Evolutionary conservation across 2,113 vertebrate genomes (phyloP).

Genomic region (Talpa occidentalis): DNA sequence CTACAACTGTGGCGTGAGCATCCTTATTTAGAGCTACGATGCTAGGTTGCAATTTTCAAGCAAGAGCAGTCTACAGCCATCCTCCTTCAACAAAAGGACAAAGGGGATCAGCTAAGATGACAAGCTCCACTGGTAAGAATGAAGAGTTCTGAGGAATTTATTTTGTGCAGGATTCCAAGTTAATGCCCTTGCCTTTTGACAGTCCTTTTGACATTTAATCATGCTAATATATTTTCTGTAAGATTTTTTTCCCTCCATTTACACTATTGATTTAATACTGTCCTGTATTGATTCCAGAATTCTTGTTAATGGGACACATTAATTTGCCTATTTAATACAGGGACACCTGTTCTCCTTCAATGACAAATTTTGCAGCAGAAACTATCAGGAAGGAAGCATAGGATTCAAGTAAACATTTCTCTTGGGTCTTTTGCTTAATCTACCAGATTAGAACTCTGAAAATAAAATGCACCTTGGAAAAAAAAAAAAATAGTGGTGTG

Average conservation of each 20-base stretch:
- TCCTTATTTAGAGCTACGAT: slow-evolving; percentile 71
- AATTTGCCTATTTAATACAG: slow-evolving; percentile 68
- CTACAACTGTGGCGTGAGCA: slow-evolving; percentile 57
- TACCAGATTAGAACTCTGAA: slow-evolving; percentile 76
- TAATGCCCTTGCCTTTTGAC: slow-evolving; percentile 69
- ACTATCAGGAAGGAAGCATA: slow-evolving; percentile 63
- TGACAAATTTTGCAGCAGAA: slow-evolving; percentile 62
- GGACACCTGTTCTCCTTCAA: slow-evolving; percentile 57
- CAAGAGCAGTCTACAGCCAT: slow-evolving; percentile 45
- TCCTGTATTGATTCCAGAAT: slow-evolving; percentile 69
- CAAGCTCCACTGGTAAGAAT: slow-evolving; percentile 30
- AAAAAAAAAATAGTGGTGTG: slow-evolving; percentile 49
- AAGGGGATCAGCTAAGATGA: slow-evolving; percentile 56
- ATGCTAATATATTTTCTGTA: slow-evolving; percentile 51
- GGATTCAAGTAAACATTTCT: slow-evolving; percentile 71
- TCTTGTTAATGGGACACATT: slow-evolving; percentile 69
- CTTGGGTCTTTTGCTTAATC: slow-evolving; percentile 24
- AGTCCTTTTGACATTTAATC: slow-evolving; percentile 60
- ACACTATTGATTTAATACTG: slow-evolving; percentile 73
- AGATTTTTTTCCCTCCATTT: slow-evolving; percentile 60
- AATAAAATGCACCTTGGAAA: slow-evolving; percentile 80
- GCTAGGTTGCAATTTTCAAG: slow-evolving; percentile 55
- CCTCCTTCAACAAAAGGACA: slow-evolving; percentile 48
- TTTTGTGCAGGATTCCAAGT: slow-evolving; percentile 69
- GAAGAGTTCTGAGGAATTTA: slow-evolving; percentile 48